Evolutionary conservation across 1,140 invertebrate species (phyloP), one percentile per base, ranked within the genome.

Genomic region (Telenomus remus): DNA sequence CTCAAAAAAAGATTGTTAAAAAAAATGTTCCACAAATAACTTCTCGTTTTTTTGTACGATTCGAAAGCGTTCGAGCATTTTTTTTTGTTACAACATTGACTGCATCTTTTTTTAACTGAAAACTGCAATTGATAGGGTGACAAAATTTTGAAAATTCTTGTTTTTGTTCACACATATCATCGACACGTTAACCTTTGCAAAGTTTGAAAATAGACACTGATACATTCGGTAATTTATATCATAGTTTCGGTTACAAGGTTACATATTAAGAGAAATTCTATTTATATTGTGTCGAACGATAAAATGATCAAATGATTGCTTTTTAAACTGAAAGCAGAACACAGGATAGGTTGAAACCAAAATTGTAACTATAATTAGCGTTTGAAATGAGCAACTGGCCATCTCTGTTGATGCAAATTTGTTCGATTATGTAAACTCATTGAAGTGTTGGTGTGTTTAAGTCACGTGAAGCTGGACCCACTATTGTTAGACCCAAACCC

Each of bases 221-320:
- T 70, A 69, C 55, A 70, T 76, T 70, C 60, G 35, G 73, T 65
- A 65, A 76, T 76, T 76, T 76, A 70, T 76, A 70, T 60, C 73
- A 65, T 70, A 65, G 65, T 70, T 69, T 76, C 65, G 73, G 65
- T 76, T 65, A 70, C 73, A 76, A 76, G 73, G 73, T 65, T 76
- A 71, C 61, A 65, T 76, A 76, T 70, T 61, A 76, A 76, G 73
- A 76, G 60, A 70, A 65, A 76, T 76, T 76, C 73, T 76, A 76
- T 76, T 76, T 76, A 55, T 76, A 76, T 56, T 43, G 50, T 65
- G 61, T 66, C 66, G 64, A 75, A 69, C 54, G 64, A 59, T 75
- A 64, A 69, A 75, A 69, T 59, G 64, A 75, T 69, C 65, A 56
- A 68, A 68, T 57, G 71, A 74, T 75, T 59, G 60, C 64, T 75